Evolutionary conservation across 2,113 vertebrate genomes (phyloP).

Genomic region (Gymnogyps californianus): DNA sequence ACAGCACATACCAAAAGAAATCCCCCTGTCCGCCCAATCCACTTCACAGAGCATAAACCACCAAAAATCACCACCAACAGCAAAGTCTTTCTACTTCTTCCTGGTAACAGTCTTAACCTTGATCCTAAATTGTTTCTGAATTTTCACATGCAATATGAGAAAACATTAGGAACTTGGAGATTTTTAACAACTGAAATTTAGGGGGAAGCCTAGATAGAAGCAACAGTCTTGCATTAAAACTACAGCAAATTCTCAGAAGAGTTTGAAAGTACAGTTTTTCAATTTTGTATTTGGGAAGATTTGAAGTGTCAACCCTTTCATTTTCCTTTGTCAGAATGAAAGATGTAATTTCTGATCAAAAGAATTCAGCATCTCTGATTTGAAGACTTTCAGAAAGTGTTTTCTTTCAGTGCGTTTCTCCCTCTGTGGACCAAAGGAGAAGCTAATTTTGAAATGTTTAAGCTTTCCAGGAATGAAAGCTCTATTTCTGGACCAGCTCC

Average conservation of each 20-base stretch:
- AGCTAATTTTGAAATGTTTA: neutral
- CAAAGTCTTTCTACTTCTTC: neutral
- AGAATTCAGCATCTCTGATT: neutral
- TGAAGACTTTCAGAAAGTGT: neutral
- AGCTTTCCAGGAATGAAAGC: neutral
- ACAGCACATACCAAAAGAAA: neutral
- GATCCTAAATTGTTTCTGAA: neutral
- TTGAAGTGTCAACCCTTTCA: neutral
- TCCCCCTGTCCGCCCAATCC: too few relatives aligned
- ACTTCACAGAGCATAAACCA: neutral
- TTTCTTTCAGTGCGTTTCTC: neutral
- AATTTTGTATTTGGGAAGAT: neutral
- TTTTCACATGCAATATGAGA: neutral
- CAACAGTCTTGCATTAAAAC: neutral
- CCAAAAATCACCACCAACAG: rapidly evolving
- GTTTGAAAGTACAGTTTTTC: neutral
- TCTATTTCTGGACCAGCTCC: neutral
- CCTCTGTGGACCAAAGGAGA: neutral
- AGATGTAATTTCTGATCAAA: neutral
- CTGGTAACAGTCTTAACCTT: neutral
- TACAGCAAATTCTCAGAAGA: neutral
- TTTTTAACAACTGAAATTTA: neutral
- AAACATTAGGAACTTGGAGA: neutral
- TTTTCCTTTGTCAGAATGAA: conserved; percentile 2
- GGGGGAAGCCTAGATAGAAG: neutral